Evolutionary conservation across 2,888 invertebrate species (phyloP), one percentile per base, ranked within the genome.

Genomic region (Spodoptera exigua): DNA sequence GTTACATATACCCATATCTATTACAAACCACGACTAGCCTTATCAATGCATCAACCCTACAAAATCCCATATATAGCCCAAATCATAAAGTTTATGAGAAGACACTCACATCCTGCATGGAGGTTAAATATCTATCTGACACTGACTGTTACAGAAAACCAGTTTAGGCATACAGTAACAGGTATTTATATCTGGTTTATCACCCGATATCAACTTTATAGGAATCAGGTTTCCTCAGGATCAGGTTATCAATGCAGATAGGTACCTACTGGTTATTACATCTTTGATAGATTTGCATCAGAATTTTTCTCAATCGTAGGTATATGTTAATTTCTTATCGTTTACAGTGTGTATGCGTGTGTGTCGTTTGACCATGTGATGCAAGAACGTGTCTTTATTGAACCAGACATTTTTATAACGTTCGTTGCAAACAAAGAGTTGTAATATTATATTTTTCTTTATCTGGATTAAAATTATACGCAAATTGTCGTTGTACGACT

Each of bases 381-480:
- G 68, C 68, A 68, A 68, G 41, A 68, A 51, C 46, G 9, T 43
- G 67, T 54, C n/a, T 37, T 39, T 41, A 18, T 68, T 70, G 35
- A 43, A 47, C 40, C 41, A 51, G 49, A 58, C 18, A 37, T 49
- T 14, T 2, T 2, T 36, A 34, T 27, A 14, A 51, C 21, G 32
- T 34, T 27, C 13, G 32, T 39, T 44, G 9, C 10, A 3, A 17
- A 62, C 13, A 41, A 47, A 36, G 27, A 36, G 27, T 27, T 27
- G 5, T 27, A 27, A 27, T 27, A 9, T 1, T 1, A 10, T n/a
- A 14, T 34, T 21, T 12, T 34, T n/a, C 1, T 14, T 27, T 41
- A 32, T 27, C 27, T 27, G 27, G 27, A 27, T 27, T 27, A 27
- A 27, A 27, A 27, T 27, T 27, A 27, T 27, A 27, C 27, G 27